Evolutionary conservation across 2,888 invertebrate species (phyloP).

Genomic region (Chrysolina americana): DNA sequence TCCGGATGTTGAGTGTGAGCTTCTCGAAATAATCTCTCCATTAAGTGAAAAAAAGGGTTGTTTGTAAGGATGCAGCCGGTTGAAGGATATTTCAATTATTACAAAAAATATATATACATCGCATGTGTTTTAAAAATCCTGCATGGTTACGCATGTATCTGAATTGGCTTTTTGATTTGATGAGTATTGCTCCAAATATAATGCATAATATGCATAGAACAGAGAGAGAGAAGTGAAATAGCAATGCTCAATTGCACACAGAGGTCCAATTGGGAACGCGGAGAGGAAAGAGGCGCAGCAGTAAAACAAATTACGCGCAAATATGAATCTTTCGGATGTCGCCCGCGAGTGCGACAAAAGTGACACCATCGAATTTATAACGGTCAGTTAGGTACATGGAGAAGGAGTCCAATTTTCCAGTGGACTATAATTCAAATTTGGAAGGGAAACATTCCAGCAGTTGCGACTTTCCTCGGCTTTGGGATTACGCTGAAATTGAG

Average conservation of each 20-base stretch:
- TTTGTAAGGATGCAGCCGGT: too few species aligned
- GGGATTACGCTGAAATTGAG: not conserved
- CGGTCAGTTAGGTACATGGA: constrained; percentile 2
- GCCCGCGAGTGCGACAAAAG: constrained; percentile 14
- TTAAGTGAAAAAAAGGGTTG: too few species aligned
- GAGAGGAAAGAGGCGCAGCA: constrained; percentile 4
- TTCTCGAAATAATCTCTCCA: too few species aligned
- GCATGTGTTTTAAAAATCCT: too few species aligned
- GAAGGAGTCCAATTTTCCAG: not conserved
- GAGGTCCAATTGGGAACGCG: constrained; percentile 6
- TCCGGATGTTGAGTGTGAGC: too few species aligned
- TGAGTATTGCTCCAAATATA: not conserved
- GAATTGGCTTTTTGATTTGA: too few species aligned
- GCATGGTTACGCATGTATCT: too few species aligned
- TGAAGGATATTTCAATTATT: too few species aligned
- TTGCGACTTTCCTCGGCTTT: not conserved
- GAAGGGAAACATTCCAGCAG: not conserved
- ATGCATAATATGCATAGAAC: not conserved
- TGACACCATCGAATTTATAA: constrained; percentile 11
- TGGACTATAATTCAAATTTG: not conserved
- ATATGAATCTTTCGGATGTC: constrained; percentile 12
- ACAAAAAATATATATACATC: too few species aligned
- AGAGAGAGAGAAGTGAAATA: not conserved
- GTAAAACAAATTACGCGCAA: not conserved
- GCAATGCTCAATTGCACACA: constrained; percentile 8